Percentiles rank a stretch among this genome's conserved stretches.
These are phyloP conservation scores for Lasioglossum malachurum DNA, from an alignment of 2,888 invertebrate genomes.

Conservation along the genomic window DNA sequence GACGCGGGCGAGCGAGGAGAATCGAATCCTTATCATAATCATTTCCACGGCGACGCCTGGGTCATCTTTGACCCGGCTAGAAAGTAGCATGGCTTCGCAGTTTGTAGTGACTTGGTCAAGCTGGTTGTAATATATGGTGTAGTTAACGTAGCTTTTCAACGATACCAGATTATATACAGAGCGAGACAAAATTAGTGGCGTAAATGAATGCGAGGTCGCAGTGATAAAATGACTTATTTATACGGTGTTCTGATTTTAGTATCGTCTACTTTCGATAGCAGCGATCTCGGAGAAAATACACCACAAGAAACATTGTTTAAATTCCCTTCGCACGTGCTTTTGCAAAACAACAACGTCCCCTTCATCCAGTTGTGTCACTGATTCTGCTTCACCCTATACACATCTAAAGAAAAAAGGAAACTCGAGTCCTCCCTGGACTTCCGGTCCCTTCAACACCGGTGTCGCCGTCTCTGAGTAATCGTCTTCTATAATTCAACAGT, in stretches of 20 bases:
- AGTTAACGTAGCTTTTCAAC: neutral
- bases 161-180: neutral
- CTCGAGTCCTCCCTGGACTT: neutral
- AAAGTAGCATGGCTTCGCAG: neutral
- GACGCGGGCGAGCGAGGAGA: neutral
- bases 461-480: neutral
- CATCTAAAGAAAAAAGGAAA: neutral
- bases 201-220: neutral
- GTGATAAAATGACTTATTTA: neutral
- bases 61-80: neutral
- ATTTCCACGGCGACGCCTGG: neutral
- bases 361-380: neutral
- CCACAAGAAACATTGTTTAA: neutral
- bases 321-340: neutral
- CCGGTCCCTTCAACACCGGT: neutral
- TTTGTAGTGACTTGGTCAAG: neutral
- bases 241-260: neutral
- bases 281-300: neutral
- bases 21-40: neutral
- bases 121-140: neutral
- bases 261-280: neutral
- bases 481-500: slow-evolving; percentile 59
- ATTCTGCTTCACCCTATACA: neutral
- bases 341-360: neutral
- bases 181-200: neutral